Base-by-base conservation (phyloP, 2,113 vertebrate species). In the Sander vitreus region DNA sequence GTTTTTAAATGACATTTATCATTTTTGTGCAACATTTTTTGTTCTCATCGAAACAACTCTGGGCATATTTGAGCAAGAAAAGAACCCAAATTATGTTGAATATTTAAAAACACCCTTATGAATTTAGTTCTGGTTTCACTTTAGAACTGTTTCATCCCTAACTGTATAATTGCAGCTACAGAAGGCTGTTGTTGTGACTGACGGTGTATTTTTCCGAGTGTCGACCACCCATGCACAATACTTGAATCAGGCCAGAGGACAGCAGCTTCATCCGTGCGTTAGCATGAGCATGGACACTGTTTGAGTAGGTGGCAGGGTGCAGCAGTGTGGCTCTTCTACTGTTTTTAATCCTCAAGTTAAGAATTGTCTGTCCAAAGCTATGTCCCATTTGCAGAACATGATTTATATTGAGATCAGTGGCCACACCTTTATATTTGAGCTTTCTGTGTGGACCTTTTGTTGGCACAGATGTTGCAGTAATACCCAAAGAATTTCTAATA, bases 191-290 rank as follows among this genome's bases (percentile, higher is more conserved):
- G 65, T 74, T 85, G 57, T 58, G 71, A 68, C 23, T 39, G 14
- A 53, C 11, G 8, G 48, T 73, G 62, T 74, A 57, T 64, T 25
- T 78, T 36, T 15, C 33, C 11, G 23, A 72, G 59, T 30, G 51
- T 12, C 48, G 88, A 88, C 89, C 86, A 88, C 87, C 85, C 89
- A 82, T 81, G 48, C 73, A n/a, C 65, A 67, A 30, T 19, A 25
- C 62, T 78, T 74, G 76, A 89, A 85, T 81, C 65, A 67, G 82
- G 59, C 75, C 84, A 68, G 82, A 77, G 84, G 82, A 85, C 76
- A 69, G 80, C 59, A 79, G 85, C 48, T 68, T 76, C 66, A 50
- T 76, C 87, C 76, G 10, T 10, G 39, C 10, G 10, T 43, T 10
- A 39, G 39, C 39, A 39, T 43, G 45, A 12, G 48, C 15, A 21